Base-by-base conservation (phyloP, 2,888 invertebrate species). In the Drosophila recens region DNA sequence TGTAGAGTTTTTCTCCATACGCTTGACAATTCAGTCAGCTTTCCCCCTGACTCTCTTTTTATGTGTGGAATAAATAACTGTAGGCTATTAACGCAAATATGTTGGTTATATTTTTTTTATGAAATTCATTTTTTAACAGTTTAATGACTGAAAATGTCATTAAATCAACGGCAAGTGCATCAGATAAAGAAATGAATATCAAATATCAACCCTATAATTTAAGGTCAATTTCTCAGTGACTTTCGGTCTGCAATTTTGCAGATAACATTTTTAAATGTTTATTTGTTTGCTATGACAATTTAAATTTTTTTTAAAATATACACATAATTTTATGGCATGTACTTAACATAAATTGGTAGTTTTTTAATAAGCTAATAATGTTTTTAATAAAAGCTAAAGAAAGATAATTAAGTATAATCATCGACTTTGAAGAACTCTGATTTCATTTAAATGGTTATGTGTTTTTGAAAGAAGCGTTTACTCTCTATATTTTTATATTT, bases 131-230 rank as follows among this genome's bases (percentile, higher is more conserved):
- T 69, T 56, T 43, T 23, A 38, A 52, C 65, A 57, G 57, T 77
- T 74, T 75, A 72, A 82, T 85, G 82, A 68, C 74, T 74, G 67
- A 43, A 85, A 85, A 76, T 74, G 85, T 67, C 76, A 77, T 74
- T 77, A 69, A 77, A 62, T 72, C 76, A 76, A 62, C 67, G 40
- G 40, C 46, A 64, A 66, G 51, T 52, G 65, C 52, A 54, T 36
- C 62, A 59, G 49, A 78, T 78, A 79, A 75, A 56, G 46, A 52
- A 36, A 23, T 45, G 45, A 62, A 68, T 54, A 73, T 46, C 63
- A 67, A 52, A 75, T 67, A 72, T 59, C 63, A 57, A 45, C n/a
- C 34, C 51, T 23, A 57, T 61, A 45, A 59, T 78, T 58, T 30
- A 64, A 53, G 53, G 58, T 17, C 33, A 57, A 53, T 65, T 68